phyloP scores from a whole-genome alignment of 1,140 invertebrate species.

The Daktulosphaira vitifoliae region DNA sequence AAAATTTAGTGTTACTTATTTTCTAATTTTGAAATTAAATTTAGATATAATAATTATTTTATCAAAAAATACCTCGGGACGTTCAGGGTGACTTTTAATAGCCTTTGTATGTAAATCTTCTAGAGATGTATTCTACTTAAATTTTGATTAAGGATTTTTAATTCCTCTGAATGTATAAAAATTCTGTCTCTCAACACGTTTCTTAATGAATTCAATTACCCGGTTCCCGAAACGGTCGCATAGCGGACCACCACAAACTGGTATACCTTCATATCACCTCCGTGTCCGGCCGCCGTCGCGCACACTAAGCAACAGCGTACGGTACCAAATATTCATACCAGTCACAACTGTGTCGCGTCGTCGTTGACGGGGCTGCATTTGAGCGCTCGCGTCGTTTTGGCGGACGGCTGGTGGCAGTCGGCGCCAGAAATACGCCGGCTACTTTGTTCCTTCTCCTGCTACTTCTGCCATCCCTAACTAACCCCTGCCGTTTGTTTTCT shows the following conservation, averaged over 20 bases:
- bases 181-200: too few relatives aligned
- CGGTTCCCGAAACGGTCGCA: slow-evolving; percentile 6
- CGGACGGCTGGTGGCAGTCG: slow-evolving; percentile 7
- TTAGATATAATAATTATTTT: too few relatives aligned
- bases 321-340: too few relatives aligned
- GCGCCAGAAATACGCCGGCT: slow-evolving; percentile 12
- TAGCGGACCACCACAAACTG: slow-evolving; percentile 27
- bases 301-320: slow-evolving; percentile 24
- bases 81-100: too few relatives aligned
- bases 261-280: slow-evolving; percentile 13
- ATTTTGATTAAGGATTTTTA: too few relatives aligned
- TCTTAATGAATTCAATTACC: background rate
- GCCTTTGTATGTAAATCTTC: too few relatives aligned
- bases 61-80: too few relatives aligned
- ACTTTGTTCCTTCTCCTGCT: background rate
- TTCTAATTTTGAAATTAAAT: too few relatives aligned
- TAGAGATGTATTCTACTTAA: too few relatives aligned
- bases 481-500: background rate
- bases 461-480: background rate
- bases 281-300: slow-evolving; percentile 6
- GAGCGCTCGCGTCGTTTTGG: background rate
- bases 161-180: too few relatives aligned
- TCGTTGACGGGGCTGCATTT: background rate
- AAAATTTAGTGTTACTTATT: too few relatives aligned
- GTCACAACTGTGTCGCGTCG: background rate